A percentile compares a stretch with the other conserved stretches of the same genome.
phyloP scores from a whole-genome alignment of 2,888 invertebrate genomes.

The Sarcophaga rosellei region DNA sequence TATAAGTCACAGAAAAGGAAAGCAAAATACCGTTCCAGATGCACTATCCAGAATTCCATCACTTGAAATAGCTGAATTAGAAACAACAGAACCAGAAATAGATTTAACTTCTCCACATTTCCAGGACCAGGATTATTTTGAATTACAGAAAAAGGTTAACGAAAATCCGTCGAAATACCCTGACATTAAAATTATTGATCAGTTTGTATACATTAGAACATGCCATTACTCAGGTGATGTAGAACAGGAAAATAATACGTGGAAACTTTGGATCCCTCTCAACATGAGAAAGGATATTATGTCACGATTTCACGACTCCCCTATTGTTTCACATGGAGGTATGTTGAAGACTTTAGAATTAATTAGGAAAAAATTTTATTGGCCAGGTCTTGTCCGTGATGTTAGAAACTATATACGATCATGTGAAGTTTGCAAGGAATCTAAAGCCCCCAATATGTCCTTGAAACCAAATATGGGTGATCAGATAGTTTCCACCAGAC shows the following conservation, averaged over 20 bases:
- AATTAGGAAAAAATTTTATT: conserved; percentile 5
- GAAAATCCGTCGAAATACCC: neutral
- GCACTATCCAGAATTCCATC: too few relatives aligned
- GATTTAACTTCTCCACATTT: conserved; percentile 20
- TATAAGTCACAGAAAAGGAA: too few relatives aligned
- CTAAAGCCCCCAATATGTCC: neutral
- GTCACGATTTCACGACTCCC: too few relatives aligned
- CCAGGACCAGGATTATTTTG: conserved; percentile 8
- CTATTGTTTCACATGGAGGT: too few relatives aligned
- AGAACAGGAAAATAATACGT: too few relatives aligned
- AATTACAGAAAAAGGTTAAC: neutral
- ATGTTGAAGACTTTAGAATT: conserved; percentile 18
- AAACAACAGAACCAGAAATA: conserved; percentile 31
- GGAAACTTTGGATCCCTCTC: too few relatives aligned
- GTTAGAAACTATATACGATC: too few relatives aligned
- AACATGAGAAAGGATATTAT: too few relatives aligned
- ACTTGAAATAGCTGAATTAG: too few relatives aligned
- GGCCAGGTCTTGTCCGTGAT: too few relatives aligned
- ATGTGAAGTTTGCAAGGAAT: neutral
- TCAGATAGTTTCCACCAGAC: neutral
- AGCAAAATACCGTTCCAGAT: too few relatives aligned
- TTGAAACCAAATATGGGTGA: conserved; percentile 20
- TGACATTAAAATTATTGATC: conserved; percentile 27
- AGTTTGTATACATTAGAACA: conserved; percentile 23
- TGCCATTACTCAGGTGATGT: conserved; percentile 15